phyloP scores from a whole-genome alignment of 2,888 invertebrate species.

The Aquatica leii region DNA sequence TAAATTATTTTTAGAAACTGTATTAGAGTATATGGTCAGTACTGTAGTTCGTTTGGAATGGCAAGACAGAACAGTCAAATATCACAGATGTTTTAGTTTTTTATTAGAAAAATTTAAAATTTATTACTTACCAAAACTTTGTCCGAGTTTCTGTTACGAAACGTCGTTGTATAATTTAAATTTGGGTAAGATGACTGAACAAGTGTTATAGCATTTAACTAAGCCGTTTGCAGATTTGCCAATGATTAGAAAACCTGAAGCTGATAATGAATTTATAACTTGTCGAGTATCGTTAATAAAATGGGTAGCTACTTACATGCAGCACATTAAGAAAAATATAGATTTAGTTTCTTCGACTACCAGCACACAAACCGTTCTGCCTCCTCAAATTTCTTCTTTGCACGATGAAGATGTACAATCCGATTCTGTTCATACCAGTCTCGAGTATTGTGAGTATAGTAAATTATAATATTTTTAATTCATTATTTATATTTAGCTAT shows the following conservation, averaged over 20 bases:
- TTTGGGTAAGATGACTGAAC: conserved; percentile 65
- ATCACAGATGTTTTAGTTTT: conserved; percentile 88
- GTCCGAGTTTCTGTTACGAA: conserved; percentile 82
- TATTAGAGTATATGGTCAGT: conserved; percentile 90
- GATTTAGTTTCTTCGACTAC: conserved; percentile 55
- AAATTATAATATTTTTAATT: not conserved
- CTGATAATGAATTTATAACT: conserved; percentile 71
- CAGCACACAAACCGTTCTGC: conserved; percentile 35
- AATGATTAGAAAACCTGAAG: conserved; percentile 73
- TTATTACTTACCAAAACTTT: conserved; percentile 88
- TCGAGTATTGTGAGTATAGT: conserved; percentile 66
- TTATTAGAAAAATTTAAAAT: conserved; percentile 90
- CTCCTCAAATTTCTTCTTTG: conserved; percentile 55
- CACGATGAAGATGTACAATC: conserved; percentile 65
- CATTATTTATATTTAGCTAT: conserved; percentile 50
- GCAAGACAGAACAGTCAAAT: conserved; percentile 82
- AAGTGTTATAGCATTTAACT: too few species aligned
- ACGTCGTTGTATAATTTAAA: conserved; percentile 86
- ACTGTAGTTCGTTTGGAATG: conserved; percentile 91
- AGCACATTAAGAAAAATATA: conserved; percentile 73
- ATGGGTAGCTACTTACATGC: conserved; percentile 88
- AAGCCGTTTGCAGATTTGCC: conserved; percentile 71
- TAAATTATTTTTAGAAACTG: conserved; percentile 85
- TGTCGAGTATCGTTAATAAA: conserved; percentile 88
- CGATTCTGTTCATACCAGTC: conserved; percentile 67